Conservation (phyloP, 2,113 vertebrate genomes). For the Nettapus auritus region DNA sequence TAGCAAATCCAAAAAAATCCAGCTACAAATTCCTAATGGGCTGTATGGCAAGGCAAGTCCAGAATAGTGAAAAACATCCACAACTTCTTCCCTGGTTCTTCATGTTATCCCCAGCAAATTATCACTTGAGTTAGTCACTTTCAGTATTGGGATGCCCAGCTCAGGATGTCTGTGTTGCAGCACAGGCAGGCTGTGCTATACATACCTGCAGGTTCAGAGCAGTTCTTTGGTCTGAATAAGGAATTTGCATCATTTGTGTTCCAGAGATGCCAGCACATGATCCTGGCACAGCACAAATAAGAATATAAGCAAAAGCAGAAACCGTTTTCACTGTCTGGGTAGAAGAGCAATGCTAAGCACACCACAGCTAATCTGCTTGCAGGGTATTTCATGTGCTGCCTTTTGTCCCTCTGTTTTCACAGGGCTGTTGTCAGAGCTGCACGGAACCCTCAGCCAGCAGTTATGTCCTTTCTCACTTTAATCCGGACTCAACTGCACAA, state of each 20-base stretch:
- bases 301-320: not conserved
- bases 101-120: not conserved
- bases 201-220: not conserved
- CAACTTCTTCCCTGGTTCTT: not conserved
- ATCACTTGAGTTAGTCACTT: not conserved
- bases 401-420: not conserved
- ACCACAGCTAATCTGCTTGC: not conserved
- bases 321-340: not conserved
- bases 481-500: not conserved
- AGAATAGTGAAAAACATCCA: not conserved
- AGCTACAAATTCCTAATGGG: fast-evolving
- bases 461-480: not conserved
- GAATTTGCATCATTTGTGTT: not conserved
- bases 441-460: fast-evolving
- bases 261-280: not conserved
- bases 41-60: not conserved
- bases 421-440: not conserved
- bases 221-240: not conserved
- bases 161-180: not conserved
- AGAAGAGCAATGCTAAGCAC: not conserved
- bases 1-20: not conserved
- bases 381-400: not conserved
- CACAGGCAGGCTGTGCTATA: fast-evolving
- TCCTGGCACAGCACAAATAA: not conserved
- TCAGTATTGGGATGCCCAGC: not conserved